Percentiles rank a stretch among this genome's conserved stretches.
Conservation (phyloP, 2,113 vertebrate genomes). For the Gulo gulo region DNA sequence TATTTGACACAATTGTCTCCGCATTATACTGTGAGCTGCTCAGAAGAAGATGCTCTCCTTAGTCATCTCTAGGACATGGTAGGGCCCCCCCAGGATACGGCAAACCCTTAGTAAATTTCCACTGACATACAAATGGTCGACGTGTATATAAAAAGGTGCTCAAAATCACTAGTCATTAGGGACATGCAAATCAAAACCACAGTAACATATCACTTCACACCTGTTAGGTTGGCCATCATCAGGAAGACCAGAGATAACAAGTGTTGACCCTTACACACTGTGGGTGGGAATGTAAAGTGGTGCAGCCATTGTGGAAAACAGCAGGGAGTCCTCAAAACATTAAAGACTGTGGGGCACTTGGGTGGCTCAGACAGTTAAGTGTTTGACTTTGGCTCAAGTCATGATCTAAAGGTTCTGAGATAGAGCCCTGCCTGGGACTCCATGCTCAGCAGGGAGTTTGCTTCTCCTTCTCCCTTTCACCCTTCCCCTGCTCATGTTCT, state of each 20-base stretch:
- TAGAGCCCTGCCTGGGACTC: neutral
- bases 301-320: neutral
- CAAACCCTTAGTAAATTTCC: neutral
- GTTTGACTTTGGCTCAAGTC: neutral
- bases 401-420: neutral
- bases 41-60: neutral
- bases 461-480: neutral
- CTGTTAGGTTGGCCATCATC: neutral
- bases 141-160: neutral
- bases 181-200: neutral
- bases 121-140: neutral
- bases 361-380: neutral
- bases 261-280: neutral
- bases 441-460: neutral
- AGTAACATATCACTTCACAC: neutral
- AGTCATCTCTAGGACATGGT: no score
- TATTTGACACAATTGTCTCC: neutral
- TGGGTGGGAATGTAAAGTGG: neutral
- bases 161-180: neutral
- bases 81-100: neutral
- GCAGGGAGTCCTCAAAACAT: neutral
- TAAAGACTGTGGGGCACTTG: neutral
- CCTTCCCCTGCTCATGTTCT: neutral
- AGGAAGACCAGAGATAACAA: neutral
- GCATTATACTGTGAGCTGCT: neutral